Evolutionary conservation across 35 echinoderm and acorn worm genomes (phyloP), one percentile per base, ranked within the genome.

Genomic region (Anneissia japonica): DNA sequence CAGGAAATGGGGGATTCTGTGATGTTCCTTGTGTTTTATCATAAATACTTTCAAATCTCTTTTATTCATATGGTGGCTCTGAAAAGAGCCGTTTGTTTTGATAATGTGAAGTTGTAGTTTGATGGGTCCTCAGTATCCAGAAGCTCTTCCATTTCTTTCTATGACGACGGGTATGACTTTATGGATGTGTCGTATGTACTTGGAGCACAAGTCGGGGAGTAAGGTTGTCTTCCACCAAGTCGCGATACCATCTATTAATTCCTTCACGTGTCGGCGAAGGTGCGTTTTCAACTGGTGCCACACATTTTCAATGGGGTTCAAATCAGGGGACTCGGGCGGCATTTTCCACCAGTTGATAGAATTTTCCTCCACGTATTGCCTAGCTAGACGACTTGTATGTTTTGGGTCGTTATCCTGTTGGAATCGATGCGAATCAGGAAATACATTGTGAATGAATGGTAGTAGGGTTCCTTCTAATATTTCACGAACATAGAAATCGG

Each of bases 321-420:
- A 33, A 77, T 86, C 84, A 0, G 72, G 72, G 4, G 32, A 37
- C 76, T 86, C 84, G 17, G 64, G 72, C 29, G 83, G 89, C 0
- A 82, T 85, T 34, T 79, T 78, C 40, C 82, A 84, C 74, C 82
- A 84, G 26, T 36, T 85, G 31, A 90, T 84, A 6, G 46, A 46
- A 38, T 46, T 76, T 14, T 86, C 83, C 34, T 43, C 78, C 83
- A 86, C 46, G 30, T 79, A 91, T 34, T 41, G 16, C 34, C 39
- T 86, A 1, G 90, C n/a, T 14, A 46, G 80, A 6, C 33, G 38
- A 64, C 90, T 92, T 14, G 79, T 78, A 72, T 88, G 90, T 40
- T 92, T 88, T 1, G 85, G 90, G 34, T 92, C 85, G 73, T 92
- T 92, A 73, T 88, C 85, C 38, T 87, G 84, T 38, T 88, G 73